phyloP scores from a whole-genome alignment of 2,888 invertebrate species.

The Antheraea yamamai region DNA sequence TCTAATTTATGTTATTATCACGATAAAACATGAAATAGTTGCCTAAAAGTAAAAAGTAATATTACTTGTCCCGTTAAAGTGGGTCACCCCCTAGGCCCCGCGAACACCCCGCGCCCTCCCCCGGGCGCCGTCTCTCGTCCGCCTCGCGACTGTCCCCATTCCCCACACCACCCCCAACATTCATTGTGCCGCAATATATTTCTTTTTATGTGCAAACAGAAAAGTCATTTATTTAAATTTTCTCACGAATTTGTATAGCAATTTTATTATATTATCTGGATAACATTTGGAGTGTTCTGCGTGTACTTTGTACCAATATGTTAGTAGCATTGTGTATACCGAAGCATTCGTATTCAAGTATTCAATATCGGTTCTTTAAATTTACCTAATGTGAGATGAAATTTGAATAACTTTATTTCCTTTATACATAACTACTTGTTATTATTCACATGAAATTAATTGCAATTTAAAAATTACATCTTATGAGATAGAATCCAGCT shows the following conservation, averaged over 20 bases:
- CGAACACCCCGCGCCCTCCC: conserved; percentile 37
- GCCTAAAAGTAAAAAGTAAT: conserved; percentile 83
- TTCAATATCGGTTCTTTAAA: background rate
- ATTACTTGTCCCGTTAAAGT: conserved; percentile 83
- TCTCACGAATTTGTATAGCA: conserved; percentile 82
- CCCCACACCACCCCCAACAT: conserved; percentile 74
- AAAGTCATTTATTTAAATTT: conserved; percentile 83
- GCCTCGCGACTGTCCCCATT: conserved; percentile 69
- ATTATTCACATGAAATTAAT: background rate
- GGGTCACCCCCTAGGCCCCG: conserved; percentile 75
- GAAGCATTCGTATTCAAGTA: conserved; percentile 29
- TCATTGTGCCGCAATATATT: conserved; percentile 83
- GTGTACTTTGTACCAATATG: conserved; percentile 50
- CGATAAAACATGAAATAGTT: conserved; percentile 82
- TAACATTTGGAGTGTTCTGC: conserved; percentile 74
- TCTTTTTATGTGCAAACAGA: conserved; percentile 83
- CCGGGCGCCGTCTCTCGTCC: conserved; percentile 62
- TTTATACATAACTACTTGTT: background rate
- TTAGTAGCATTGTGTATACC: conserved; percentile 28
- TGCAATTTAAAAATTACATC: background rate
- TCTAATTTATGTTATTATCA: conserved; percentile 69
- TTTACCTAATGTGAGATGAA: background rate
- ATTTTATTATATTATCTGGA: conserved; percentile 82
- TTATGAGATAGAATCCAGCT: conserved; percentile 22
- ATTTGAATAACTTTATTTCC: background rate